These are phyloP conservation scores for Saturnia japonica DNA, from an alignment of 2,888 invertebrate species.

Conservation along the genomic window DNA sequence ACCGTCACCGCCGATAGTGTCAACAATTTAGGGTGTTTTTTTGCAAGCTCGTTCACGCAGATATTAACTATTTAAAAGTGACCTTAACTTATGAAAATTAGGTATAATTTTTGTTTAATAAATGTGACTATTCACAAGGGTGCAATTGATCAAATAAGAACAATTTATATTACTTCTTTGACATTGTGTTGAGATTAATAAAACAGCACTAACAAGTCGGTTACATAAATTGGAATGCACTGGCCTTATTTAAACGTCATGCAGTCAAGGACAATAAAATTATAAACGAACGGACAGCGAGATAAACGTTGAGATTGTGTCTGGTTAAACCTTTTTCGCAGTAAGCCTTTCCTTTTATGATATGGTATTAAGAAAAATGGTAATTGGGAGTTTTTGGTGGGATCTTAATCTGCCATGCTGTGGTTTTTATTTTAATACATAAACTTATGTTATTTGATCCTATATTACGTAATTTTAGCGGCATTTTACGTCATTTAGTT, in stretches of 20 bases:
- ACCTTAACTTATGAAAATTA: not conserved
- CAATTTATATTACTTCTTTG: conserved; percentile 5
- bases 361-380: not conserved
- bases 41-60: too few species aligned
- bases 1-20: too few species aligned
- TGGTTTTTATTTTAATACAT: too few species aligned
- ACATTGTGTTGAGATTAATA: conserved; percentile 24
- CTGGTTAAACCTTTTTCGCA: conserved; percentile 6
- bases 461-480: too few species aligned
- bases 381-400: not conserved
- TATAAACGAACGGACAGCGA: conserved; percentile 28
- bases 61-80: too few species aligned
- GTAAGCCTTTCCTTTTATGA: not conserved
- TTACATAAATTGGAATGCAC: conserved; percentile 49
- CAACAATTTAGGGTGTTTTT: too few species aligned
- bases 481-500: too few species aligned
- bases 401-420: too few species aligned
- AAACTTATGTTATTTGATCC: too few species aligned
- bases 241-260: conserved; percentile 35
- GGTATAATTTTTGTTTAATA: not conserved
- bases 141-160: not conserved
- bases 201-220: conserved; percentile 32
- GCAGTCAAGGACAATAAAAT: conserved; percentile 51
- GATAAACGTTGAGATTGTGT: conserved; percentile 14
- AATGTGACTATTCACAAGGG: not conserved